Base-by-base conservation (phyloP, 1,140 invertebrate genomes). In the Drosophila teissieri region DNA sequence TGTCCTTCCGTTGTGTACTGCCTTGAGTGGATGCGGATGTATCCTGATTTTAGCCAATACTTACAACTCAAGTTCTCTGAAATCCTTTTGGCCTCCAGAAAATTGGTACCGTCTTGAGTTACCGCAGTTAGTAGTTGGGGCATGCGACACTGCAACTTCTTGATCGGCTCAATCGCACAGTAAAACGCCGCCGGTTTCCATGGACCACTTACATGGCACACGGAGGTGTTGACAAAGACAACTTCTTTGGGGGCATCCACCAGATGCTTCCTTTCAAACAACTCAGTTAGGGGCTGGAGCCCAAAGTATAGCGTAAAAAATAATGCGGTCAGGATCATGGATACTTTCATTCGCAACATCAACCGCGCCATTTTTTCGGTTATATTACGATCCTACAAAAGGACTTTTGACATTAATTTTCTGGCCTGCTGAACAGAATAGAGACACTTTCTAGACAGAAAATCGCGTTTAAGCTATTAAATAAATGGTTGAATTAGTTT, bases 191-290 rank as follows among this genome's bases (percentile, higher is more conserved):
- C 27, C 4, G 61, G 27, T 10, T 2, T 44, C 3, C 4, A 15
- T 0, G 3, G 31, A 8, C 31, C 61, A 1, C 0, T 19, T 2
- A 68, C 8, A 7, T 52, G 54, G 11, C 80, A 84, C 3, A 73
- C 64, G 12, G 65, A 58, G 17, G 48, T 77, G 6, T 84, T 68
- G 14, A 84, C 55, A 11, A 84, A 80, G 8, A 39, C 7, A 6
- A 68, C 2, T 14, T 62, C 46, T 3, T 46, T 15, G 12, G 46
- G 0, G 19, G 2, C 4, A 11, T 5, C n/a, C 2, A n/a, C 4
- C 12, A 5, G 11, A 1, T 37, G 1, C 11, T 45, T n/a, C 10
- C 24, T 11, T 0, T 45, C 51, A 19, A 36, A 34, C 17, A 51
- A 4, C 10, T 65, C 19, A 19, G 14, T 31, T 8, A 65, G 3